phyloP scores from a whole-genome alignment of 2,797 vertebrate species.

The Coregonus suidteri region DNA sequence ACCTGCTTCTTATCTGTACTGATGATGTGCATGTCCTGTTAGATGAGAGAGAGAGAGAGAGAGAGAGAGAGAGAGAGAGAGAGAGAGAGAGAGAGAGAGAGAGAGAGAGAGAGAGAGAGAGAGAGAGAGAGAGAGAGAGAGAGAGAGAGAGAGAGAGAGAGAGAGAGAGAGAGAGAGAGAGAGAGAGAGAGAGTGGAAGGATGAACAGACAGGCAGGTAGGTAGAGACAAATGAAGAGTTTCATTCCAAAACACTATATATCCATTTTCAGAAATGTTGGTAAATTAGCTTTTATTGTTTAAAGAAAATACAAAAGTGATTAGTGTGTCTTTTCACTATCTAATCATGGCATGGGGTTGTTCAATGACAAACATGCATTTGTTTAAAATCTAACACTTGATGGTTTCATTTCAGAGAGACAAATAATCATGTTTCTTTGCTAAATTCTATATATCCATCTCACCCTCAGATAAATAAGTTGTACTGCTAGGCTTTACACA shows the following conservation, averaged over 20 bases:
- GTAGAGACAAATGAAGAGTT: background rate
- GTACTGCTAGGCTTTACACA: too few relatives aligned
- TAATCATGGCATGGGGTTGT: too few relatives aligned
- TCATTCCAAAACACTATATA: too few relatives aligned
- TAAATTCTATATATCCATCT: too few relatives aligned
- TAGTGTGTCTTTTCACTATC: too few relatives aligned
- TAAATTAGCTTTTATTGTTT: too few relatives aligned
- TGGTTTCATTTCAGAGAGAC: background rate
- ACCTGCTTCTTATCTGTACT: conserved; percentile 95
- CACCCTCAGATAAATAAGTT: too few relatives aligned
- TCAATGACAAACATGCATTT: too few relatives aligned
- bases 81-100: background rate
- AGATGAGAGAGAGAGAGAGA: conserved; percentile 12
- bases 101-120: conserved; percentile 11
- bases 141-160: conserved; percentile 14
- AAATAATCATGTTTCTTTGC: background rate
- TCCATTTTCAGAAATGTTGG: too few relatives aligned
- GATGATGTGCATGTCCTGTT: conserved; percentile 97
- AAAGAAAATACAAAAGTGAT: too few relatives aligned
- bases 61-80: conserved; percentile 10
- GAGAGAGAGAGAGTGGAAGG: background rate
- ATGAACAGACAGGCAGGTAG: conserved; percentile 9
- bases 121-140: conserved; percentile 14
- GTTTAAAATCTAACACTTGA: too few relatives aligned
- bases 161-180: background rate